A percentile compares a stretch with the other conserved stretches of the same genome.
These are phyloP conservation scores for Vulpes lagopus DNA, from an alignment of 2,113 vertebrate genomes.

Conservation along the genomic window DNA sequence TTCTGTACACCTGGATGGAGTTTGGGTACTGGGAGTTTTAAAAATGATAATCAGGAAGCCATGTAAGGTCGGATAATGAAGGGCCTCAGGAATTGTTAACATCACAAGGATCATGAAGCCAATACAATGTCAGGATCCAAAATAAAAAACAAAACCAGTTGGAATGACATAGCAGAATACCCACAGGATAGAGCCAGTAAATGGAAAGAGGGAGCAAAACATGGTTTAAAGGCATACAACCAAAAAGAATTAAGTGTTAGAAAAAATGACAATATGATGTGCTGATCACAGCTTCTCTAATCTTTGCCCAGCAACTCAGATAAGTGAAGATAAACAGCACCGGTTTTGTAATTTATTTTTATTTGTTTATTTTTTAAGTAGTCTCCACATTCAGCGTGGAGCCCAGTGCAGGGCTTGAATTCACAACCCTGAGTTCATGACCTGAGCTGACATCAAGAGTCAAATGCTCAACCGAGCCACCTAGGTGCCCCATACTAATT, in stretches of 20 bases:
- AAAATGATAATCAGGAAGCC: neutral
- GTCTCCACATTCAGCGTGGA: neutral
- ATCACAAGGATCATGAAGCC: neutral
- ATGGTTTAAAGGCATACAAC: neutral
- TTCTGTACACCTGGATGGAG: accelerated
- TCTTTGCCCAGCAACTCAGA: neutral
- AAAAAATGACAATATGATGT: neutral
- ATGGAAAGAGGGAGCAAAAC: neutral
- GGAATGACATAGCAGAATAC: neutral
- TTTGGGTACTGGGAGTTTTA: neutral
- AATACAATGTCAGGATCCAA: neutral
- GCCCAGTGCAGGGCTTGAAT: neutral
- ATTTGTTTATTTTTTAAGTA: neutral
- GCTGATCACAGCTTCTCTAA: neutral
- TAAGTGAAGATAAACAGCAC: neutral
- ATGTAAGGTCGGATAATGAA: accelerated
- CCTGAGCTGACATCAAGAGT: neutral
- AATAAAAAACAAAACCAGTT: neutral
- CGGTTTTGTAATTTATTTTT: neutral
- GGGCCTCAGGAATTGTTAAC: accelerated
- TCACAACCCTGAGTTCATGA: neutral
- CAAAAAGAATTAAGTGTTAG: neutral
- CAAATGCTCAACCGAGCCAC: neutral
- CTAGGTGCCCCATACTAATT: neutral
- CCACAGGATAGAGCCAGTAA: neutral